A percentile compares a stretch with the other conserved stretches of the same genome.
Evolutionary conservation across 2,113 vertebrate genomes (phyloP).

Genomic region (Eclectus roratus): DNA sequence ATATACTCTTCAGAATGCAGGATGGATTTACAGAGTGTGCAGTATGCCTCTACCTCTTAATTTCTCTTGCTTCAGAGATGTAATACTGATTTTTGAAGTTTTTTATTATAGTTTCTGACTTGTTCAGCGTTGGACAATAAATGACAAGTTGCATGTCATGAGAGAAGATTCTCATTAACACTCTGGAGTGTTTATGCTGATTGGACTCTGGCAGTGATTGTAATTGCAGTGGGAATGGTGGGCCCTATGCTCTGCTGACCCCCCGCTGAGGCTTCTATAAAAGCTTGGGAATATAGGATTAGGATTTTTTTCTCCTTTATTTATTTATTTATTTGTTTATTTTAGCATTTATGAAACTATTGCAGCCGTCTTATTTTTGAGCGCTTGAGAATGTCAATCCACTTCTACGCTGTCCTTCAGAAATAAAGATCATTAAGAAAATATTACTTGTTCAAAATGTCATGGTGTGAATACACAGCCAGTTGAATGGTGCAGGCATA

Average conservation of each 20-base stretch:
- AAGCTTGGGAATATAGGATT: not conserved
- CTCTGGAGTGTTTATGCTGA: not conserved
- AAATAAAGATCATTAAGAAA: not conserved
- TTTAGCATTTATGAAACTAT: not conserved
- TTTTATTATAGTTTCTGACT: not conserved
- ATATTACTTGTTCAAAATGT: rapidly evolving
- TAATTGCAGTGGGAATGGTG: not conserved
- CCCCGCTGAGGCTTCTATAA: not conserved
- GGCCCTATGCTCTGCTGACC: not conserved
- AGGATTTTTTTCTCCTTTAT: not conserved
- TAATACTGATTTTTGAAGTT: not conserved
- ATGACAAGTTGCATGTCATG: not conserved
- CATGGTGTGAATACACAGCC: not conserved
- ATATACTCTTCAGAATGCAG: not conserved
- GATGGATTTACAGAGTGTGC: not conserved
- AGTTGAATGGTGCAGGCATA: rapidly evolving
- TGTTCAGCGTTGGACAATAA: not conserved
- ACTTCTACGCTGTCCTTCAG: not conserved
- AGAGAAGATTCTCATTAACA: not conserved
- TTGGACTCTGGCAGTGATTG: not conserved
- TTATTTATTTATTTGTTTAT: not conserved
- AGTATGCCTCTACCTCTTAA: not conserved
- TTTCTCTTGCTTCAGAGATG: not conserved
- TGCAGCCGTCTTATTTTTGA: not conserved
- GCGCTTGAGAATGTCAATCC: not conserved